Evolutionary conservation across 2,113 vertebrate species (phyloP).

Genomic region (Tympanuchus pallidicinctus): DNA sequence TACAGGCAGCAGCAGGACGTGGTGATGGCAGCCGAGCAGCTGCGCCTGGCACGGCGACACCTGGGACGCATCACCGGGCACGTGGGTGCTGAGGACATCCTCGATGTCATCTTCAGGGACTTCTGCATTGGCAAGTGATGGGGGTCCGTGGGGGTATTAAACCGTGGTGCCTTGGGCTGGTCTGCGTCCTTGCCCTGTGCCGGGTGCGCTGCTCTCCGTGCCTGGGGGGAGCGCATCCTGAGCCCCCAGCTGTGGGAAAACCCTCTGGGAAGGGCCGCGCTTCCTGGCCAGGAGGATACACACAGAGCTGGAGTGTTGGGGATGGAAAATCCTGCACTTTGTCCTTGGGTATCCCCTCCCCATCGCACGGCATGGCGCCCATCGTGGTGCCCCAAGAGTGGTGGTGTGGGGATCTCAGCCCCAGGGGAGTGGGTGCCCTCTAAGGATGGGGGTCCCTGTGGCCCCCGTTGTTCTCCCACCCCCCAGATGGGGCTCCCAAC

Average conservation of each 20-base stretch:
- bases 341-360: background rate
- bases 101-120: slow-evolving; percentile 93
- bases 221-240: rapidly evolving
- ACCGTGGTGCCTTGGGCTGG: background rate
- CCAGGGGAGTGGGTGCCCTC: rapidly evolving
- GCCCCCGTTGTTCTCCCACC: background rate
- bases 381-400: rapidly evolving
- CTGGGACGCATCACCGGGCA: slow-evolving; percentile 88
- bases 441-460: background rate
- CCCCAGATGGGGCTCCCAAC: rapidly evolving
- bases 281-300: background rate
- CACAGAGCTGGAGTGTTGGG: background rate
- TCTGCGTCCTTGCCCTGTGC: background rate
- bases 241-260: background rate
- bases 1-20: slow-evolving; percentile 81
- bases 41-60: slow-evolving; percentile 85
- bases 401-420: rapidly evolving
- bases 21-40: slow-evolving; percentile 87
- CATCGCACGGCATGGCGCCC: rapidly evolving
- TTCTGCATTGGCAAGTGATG: slow-evolving; percentile 94
- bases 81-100: slow-evolving; percentile 86
- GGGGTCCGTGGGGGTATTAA: background rate
- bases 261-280: rapidly evolving
- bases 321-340: background rate
- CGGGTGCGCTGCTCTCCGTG: background rate